Conservation (phyloP, 2,113 vertebrate species). For the Entelurus aequoreus region DNA sequence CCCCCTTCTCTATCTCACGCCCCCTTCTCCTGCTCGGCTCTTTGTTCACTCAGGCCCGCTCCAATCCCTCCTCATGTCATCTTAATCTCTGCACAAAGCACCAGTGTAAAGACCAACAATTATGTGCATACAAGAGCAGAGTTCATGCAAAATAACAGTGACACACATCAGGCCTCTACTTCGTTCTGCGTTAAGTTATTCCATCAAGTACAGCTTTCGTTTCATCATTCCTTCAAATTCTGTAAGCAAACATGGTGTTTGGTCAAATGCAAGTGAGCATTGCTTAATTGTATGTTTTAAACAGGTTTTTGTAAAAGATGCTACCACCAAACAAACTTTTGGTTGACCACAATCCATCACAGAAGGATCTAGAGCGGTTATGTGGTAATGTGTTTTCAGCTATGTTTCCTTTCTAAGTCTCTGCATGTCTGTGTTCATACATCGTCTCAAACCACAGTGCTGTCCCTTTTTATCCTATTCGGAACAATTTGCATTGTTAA, state of each 20-base stretch:
- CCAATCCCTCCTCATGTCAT: conserved; percentile 72
- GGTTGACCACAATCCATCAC: conserved; percentile 54
- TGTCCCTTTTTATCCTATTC: conserved; percentile 11
- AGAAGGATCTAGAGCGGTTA: conserved; percentile 8
- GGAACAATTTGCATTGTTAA: conserved; percentile 40
- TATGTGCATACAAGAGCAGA: conserved; percentile 63
- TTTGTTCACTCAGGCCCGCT: conserved; percentile 64
- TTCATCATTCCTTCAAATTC: conserved; percentile 29
- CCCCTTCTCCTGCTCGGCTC: conserved; percentile 45
- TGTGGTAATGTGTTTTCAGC: conserved; percentile 42
- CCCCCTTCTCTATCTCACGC: conserved; percentile 37
- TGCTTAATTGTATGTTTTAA: too few species aligned
- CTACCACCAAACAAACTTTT: conserved; percentile 46
- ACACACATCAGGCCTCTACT: conserved; percentile 18
- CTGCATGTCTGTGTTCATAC: conserved; percentile 28
- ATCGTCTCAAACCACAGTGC: too few species aligned
- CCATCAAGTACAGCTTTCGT: conserved; percentile 21
- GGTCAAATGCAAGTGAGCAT: background rate
- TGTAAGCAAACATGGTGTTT: conserved; percentile 21
- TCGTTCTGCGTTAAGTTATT: conserved; percentile 25
- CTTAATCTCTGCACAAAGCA: conserved; percentile 78
- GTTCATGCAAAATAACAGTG: conserved; percentile 35
- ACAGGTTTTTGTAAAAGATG: conserved; percentile 4
- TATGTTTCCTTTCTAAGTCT: conserved; percentile 48
- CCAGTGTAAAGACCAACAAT: conserved; percentile 74